phyloP scores from a whole-genome alignment of 2,888 invertebrate species.

The Callinectes sapidus region DNA sequence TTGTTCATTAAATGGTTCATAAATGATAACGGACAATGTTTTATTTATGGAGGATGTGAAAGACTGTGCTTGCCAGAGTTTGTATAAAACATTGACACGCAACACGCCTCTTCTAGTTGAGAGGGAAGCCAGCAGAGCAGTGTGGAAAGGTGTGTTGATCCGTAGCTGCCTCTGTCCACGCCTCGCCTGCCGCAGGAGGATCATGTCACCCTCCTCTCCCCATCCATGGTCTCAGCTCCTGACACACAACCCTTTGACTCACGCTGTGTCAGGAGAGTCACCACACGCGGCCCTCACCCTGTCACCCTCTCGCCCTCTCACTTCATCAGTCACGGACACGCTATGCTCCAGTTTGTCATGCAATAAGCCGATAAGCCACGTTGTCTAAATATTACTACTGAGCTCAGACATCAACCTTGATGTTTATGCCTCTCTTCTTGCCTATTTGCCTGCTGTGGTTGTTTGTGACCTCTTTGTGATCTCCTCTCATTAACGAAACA shows the following conservation, averaged over 20 bases:
- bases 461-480: not conserved
- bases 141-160: not conserved
- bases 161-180: not conserved
- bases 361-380: not conserved
- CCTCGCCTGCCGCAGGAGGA: not conserved
- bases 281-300: not conserved
- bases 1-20: no score
- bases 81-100: not conserved
- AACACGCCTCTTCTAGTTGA: not conserved
- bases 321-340: slow-evolving; percentile 6
- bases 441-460: not conserved
- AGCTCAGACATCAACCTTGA: not conserved
- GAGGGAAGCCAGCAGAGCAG: not conserved
- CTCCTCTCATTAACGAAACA: not conserved
- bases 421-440: not conserved
- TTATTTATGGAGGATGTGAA: not conserved
- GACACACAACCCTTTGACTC: not conserved
- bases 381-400: not conserved
- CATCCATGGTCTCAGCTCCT: not conserved
- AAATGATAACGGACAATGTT: not conserved
- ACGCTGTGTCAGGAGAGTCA: not conserved
- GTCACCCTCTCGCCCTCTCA: not conserved
- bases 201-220: not conserved
- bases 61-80: not conserved
- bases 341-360: slow-evolving; percentile 9